Base-by-base conservation (phyloP, 2,113 vertebrate species). In the Chloroceryle aenea region DNA sequence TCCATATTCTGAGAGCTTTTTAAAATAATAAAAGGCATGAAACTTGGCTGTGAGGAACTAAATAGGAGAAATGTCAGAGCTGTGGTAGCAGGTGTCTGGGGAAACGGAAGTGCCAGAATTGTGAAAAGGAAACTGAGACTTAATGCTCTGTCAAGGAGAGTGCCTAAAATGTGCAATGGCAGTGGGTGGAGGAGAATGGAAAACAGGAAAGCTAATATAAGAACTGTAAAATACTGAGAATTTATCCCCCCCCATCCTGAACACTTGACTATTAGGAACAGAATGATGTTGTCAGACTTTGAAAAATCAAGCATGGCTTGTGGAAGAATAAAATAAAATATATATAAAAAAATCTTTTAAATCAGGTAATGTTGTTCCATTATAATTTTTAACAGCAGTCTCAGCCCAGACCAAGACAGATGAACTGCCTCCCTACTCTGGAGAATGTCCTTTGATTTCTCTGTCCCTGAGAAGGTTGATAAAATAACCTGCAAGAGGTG, bases 1-100 rank as follows among this genome's bases (percentile, higher is more conserved):
- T 71, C 90, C 81, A 14, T 63, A 36, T 86, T 93, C 58, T 71
- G 68, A 72, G 52, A 71, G 12, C 58, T 90, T 91, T 68, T 34
- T 69, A 26, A 93, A 88, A 89, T 92, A 93, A 93, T 72, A 89
- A 93, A 95, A 87, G 92, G 64, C 93, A 42, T 93, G 93, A 97
- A 96, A 96, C 92, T 81, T 30, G 56, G 22, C 61, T 81, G 83
- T 68, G 77, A 89, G 93, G 95, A 96, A 96, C 92, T 96, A 93
- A 96, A 94, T 87, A 95, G 88, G 88, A 95, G 92, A 97, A 96
- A 96, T 84, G 61, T 86, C 73, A 92, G 64, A 78, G 21, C 68
- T 90, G 91, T 95, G 93, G 95, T 95, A 89, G 95, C 95, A 96
- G 95, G 79, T 96, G 95, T 85, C 68, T 90, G 61, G 43, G 69